Conservation (phyloP, 2,113 vertebrate species). For the Octodon degus region DNA sequence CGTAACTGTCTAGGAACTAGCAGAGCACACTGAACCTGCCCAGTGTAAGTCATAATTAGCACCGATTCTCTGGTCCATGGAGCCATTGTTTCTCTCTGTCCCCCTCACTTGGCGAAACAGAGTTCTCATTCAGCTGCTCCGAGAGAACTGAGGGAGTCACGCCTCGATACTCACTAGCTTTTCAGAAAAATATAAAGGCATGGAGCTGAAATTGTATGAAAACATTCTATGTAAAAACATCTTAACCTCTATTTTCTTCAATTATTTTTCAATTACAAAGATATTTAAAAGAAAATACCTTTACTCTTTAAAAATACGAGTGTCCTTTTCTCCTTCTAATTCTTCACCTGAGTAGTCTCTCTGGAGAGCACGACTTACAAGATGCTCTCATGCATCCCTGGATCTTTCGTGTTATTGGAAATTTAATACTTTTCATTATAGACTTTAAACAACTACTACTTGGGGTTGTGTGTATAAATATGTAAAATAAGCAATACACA, state of each 20-base stretch:
- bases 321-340: slow-evolving; percentile 81
- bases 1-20: slow-evolving; percentile 58
- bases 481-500: slow-evolving; percentile 84
- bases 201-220: slow-evolving; percentile 82
- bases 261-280: slow-evolving; percentile 75
- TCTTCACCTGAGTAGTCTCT: slow-evolving; percentile 80
- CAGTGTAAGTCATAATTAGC: slow-evolving; percentile 67
- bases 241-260: slow-evolving; percentile 52
- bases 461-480: slow-evolving; percentile 82
- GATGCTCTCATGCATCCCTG: slow-evolving; percentile 83
- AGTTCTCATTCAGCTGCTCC: slow-evolving; percentile 75
- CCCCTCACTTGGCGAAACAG: slow-evolving; percentile 77
- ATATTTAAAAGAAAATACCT: slow-evolving; percentile 78
- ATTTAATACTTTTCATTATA: slow-evolving; percentile 83
- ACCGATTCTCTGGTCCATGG: slow-evolving; percentile 74
- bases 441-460: slow-evolving; percentile 81
- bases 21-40: slow-evolving; percentile 60
- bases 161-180: slow-evolving; percentile 82
- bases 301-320: slow-evolving; percentile 77
- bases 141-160: slow-evolving; percentile 79
- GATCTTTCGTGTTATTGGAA: slow-evolving; percentile 80
- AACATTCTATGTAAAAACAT: slow-evolving; percentile 79
- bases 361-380: slow-evolving; percentile 80
- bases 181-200: slow-evolving; percentile 82
- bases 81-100: slow-evolving; percentile 51